phyloP scores from a whole-genome alignment of 2,797 vertebrate genomes.

The Tamandua tetradactyla region DNA sequence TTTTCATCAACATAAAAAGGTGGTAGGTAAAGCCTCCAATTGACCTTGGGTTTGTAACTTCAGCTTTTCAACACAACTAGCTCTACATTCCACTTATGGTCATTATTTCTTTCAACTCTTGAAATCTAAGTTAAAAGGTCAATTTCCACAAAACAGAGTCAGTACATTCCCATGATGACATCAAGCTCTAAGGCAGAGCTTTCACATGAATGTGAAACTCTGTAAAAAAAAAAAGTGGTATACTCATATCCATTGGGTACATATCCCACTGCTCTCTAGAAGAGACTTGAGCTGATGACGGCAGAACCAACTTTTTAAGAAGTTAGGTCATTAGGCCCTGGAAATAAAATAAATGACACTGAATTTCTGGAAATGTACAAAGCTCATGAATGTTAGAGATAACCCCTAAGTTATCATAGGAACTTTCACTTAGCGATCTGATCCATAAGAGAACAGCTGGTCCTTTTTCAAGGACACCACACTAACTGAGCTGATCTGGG shows the following conservation, averaged over 20 bases:
- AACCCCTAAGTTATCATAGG: background rate
- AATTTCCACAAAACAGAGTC: background rate
- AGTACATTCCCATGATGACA: background rate
- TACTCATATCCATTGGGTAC: background rate
- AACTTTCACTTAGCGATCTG: background rate
- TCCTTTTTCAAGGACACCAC: background rate
- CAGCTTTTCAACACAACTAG: background rate
- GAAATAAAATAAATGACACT: background rate
- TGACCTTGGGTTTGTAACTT: background rate
- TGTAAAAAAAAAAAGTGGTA: background rate
- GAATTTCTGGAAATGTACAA: conserved; percentile 8
- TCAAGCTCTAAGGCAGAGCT: background rate
- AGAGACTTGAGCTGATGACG: background rate
- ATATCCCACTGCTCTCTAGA: background rate
- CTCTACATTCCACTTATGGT: background rate
- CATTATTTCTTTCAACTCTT: conserved; percentile 7
- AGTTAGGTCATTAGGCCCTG: background rate
- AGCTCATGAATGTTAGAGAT: background rate
- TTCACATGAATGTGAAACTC: background rate
- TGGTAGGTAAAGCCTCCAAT: background rate
- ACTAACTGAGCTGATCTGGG: background rate
- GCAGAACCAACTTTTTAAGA: background rate
- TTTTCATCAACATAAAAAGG: background rate
- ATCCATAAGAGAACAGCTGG: background rate
- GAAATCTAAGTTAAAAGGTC: conserved; percentile 37